These are phyloP conservation scores for Nomada lathburiana DNA, from an alignment of 2,888 invertebrate genomes.

Conservation along the genomic window DNA sequence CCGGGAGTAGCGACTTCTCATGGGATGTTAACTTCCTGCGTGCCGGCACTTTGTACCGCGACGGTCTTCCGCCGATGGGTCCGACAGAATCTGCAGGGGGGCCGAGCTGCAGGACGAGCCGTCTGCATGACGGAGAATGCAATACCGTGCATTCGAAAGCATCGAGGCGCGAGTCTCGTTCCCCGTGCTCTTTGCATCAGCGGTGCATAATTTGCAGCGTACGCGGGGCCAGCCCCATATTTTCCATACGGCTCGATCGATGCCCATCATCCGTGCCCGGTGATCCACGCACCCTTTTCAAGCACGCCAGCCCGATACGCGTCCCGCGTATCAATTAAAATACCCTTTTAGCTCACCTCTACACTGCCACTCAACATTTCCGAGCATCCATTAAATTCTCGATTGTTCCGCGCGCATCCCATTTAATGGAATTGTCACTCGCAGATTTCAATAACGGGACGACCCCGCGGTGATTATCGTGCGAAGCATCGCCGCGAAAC, in stretches of 20 bases:
- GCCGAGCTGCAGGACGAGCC: conserved; percentile 35
- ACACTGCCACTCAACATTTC: background rate
- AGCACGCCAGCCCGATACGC: conserved; percentile 17
- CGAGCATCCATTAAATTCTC: too few species aligned
- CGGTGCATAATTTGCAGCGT: conserved; percentile 78
- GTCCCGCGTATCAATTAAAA: conserved; percentile 57
- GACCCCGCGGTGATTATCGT: too few species aligned
- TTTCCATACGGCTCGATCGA: conserved; percentile 60
- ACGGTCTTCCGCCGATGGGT: conserved; percentile 49
- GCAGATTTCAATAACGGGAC: too few species aligned
- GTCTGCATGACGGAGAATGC: conserved; percentile 68
- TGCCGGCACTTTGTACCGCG: conserved; percentile 47
- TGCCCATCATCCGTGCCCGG: conserved; percentile 58
- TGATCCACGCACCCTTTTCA: conserved; percentile 44
- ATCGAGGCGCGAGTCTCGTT: conserved; percentile 77
- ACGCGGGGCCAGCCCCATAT: conserved; percentile 38
- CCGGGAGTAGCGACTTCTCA: conserved; percentile 55
- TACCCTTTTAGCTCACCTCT: conserved; percentile 17
- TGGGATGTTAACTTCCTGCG: conserved; percentile 66
- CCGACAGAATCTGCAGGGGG: conserved; percentile 6
- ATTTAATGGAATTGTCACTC: too few species aligned
- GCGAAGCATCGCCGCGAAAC: too few species aligned
- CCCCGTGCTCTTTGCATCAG: conserved; percentile 78
- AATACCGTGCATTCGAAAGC: conserved; percentile 77
- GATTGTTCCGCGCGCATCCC: too few species aligned